These are phyloP conservation scores for Argyra leucocephala DNA, from an alignment of 2,888 invertebrate genomes.

Conservation along the genomic window DNA sequence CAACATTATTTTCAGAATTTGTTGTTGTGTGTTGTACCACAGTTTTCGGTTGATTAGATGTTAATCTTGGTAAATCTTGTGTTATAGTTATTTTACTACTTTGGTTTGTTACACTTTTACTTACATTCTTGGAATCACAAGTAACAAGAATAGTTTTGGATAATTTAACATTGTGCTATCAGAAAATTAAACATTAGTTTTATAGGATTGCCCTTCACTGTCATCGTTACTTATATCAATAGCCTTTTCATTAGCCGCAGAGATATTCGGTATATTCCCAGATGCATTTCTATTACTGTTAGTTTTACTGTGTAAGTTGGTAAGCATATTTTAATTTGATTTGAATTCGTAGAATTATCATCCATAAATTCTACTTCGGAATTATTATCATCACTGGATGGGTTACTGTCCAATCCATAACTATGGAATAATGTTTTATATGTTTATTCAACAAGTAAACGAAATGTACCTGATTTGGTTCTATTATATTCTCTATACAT, in stretches of 20 bases:
- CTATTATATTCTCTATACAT: slow-evolving; percentile 69
- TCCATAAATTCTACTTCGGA: slow-evolving; percentile 41
- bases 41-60: not conserved
- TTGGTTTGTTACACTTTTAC: not conserved
- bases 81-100: not conserved
- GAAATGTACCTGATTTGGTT: slow-evolving; percentile 71
- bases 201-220: slow-evolving; percentile 50
- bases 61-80: not conserved
- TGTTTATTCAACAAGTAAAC: slow-evolving; percentile 65
- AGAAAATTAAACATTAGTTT: slow-evolving; percentile 47
- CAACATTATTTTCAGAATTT: slow-evolving; percentile 25
- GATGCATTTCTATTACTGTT: slow-evolving; percentile 18
- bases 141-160: not conserved
- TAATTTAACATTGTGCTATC: not conserved
- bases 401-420: slow-evolving; percentile 54
- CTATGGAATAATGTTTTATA: slow-evolving; percentile 63
- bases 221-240: slow-evolving; percentile 74
- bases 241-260: slow-evolving; percentile 46
- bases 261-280: slow-evolving; percentile 24
- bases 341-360: slow-evolving; percentile 30
- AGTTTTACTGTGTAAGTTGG: slow-evolving; percentile 46
- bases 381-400: slow-evolving; percentile 49
- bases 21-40: slow-evolving; percentile 26
- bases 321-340: slow-evolving; percentile 39
- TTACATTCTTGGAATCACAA: not conserved